These are phyloP conservation scores for Lasioglossum leucozonium DNA, from an alignment of 2,888 invertebrate genomes.

Conservation along the genomic window DNA sequence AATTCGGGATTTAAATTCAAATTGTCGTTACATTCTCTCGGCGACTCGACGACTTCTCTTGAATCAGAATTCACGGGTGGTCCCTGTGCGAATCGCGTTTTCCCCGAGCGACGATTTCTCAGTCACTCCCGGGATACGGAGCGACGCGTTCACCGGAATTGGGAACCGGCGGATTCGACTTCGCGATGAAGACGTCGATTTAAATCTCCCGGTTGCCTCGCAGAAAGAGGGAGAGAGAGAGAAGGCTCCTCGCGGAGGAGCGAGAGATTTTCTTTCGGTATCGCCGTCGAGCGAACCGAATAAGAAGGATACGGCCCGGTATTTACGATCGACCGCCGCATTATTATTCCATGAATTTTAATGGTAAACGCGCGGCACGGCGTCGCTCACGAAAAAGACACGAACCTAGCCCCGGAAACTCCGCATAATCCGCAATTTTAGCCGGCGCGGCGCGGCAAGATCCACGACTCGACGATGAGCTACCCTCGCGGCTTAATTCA, in stretches of 20 bases:
- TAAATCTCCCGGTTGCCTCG: background rate
- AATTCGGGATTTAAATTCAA: conserved; percentile 59
- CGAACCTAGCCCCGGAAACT: conserved; percentile 47
- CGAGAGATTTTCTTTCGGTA: conserved; percentile 15
- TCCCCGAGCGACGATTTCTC: background rate
- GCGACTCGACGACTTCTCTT: conserved; percentile 18
- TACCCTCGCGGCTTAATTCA: conserved; percentile 70
- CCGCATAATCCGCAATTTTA: conserved; percentile 77
- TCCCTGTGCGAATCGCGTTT: background rate
- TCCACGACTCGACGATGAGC: conserved; percentile 59
- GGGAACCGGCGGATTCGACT: background rate
- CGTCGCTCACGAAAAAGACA: conserved; percentile 44
- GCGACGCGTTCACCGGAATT: conserved; percentile 13
- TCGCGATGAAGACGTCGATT: conserved; percentile 16
- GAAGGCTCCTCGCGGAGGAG: background rate
- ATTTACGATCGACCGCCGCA: conserved; percentile 76
- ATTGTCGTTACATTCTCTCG: conserved; percentile 47
- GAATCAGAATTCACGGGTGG: conserved; percentile 23
- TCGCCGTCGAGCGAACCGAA: conserved; percentile 49
- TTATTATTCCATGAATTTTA: conserved; percentile 84
- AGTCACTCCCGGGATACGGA: background rate
- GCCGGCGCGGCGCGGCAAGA: conserved; percentile 67
- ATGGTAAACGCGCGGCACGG: conserved; percentile 71
- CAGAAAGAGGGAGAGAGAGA: background rate
- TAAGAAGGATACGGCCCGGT: conserved; percentile 66